Evolutionary conservation across 92 coral and sea anemone species (phyloP).

Genomic region (Plumapathes pennacea): DNA sequence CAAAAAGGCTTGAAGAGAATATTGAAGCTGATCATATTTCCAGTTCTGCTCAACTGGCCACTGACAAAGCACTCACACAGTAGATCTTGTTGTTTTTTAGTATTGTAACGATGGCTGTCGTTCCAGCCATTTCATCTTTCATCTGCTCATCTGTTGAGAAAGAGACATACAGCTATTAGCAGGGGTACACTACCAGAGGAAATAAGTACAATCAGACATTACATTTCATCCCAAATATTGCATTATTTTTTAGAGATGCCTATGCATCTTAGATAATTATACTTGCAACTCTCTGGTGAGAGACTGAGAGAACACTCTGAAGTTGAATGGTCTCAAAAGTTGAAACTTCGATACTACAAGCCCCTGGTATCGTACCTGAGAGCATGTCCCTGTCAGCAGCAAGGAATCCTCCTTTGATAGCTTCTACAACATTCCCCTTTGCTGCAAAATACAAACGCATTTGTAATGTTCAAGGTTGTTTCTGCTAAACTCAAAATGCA

Average conservation of each 20-base stretch:
- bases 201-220: too few relatives aligned
- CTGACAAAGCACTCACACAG: slow-evolving; percentile 69
- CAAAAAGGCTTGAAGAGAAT: background rate
- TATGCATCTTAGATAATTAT: too few relatives aligned
- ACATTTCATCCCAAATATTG: too few relatives aligned
- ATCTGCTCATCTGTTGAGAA: slow-evolving; percentile 92
- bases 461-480: background rate
- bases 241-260: too few relatives aligned
- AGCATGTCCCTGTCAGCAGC: slow-evolving; percentile 89
- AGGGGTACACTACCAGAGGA: too few relatives aligned
- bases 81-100: slow-evolving; percentile 87
- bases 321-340: too few relatives aligned
- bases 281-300: too few relatives aligned
- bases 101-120: slow-evolving; percentile 84
- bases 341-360: background rate
- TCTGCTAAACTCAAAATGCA: background rate
- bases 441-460: slow-evolving; percentile 31
- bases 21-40: background rate
- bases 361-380: slow-evolving; percentile 52
- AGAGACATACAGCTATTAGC: too few relatives aligned
- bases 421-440: slow-evolving; percentile 80
- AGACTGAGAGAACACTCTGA: too few relatives aligned
- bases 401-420: slow-evolving; percentile 82
- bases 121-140: slow-evolving; percentile 99
- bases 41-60: background rate